Evolutionary conservation across 92 coral and sea anemone genomes (phyloP), one percentile per base, ranked within the genome.

Genomic region (Galaxea fascicularis): DNA sequence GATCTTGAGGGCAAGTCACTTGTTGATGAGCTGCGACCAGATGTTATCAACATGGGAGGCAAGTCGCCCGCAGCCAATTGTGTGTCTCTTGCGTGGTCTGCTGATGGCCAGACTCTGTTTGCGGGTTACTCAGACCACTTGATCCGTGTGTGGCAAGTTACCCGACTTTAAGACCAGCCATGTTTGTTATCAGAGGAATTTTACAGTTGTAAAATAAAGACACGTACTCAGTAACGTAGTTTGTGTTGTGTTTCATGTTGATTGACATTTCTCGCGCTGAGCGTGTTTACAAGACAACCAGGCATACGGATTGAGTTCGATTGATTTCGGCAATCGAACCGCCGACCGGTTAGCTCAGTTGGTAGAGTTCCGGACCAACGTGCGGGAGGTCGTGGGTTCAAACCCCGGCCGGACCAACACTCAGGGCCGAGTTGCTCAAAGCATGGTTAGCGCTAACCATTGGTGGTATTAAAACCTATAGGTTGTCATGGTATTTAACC

Each of bases 121-220:
- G 98, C 99, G 13, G 99, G 99, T 7, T 97, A 97, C 88, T 95
- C 98, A 0, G 99, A 97, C 90, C 89, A 89, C 86, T 79, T 97
- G 29, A 97, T 97, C 84, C 94, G 99, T 65, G 99, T 97, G 69
- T 97, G 99, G 99, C 97, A 94, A 65, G 99, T 97, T 22, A 93
- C 98, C 10, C 89, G 98, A 51, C 91, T 89, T 22, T 95, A 74
- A 88, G 24, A 49, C 60, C 22, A 79, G 64, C 51, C 75, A 31
- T 27, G 73, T 51, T 65, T 59, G 44, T 16, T 45, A 57, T 12
- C 47, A 31, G 78, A 70, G 86, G 86, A 82, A 82, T 82, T 81
- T 82, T 70, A 82, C 78, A 54, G 49, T 58, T 41, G 70, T 53
- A 82, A 54, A 82, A 82, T 82, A 82, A 82, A 82, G 68, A 80